phyloP scores from a whole-genome alignment of 2,113 vertebrate species.

The Etheostoma spectabile region DNA sequence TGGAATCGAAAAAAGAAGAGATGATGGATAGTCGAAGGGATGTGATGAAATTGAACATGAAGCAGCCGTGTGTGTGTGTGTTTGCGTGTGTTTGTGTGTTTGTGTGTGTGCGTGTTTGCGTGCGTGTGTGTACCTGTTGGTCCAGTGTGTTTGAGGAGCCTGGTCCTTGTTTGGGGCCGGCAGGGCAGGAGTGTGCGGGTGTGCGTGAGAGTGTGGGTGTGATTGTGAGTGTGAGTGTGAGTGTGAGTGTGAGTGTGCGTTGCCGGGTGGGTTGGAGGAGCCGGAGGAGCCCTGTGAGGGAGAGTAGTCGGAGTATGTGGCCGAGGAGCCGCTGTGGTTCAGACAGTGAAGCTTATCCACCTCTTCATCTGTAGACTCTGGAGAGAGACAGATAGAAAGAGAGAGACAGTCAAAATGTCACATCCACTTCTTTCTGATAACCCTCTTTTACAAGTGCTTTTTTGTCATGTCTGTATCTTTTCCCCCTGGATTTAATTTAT shows the following conservation, averaged over 20 bases:
- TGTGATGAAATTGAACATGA: constrained; percentile 37
- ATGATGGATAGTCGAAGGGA: constrained; percentile 37
- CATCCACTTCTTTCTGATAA: constrained; percentile 13
- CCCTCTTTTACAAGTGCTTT: not conserved
- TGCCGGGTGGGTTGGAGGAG: constrained; percentile 93
- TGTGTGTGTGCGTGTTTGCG: constrained; percentile 11
- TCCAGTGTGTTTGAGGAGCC: constrained; percentile 95
- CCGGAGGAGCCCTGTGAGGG: constrained; percentile 98
- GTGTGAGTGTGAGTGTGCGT: constrained; percentile 63
- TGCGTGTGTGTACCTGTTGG: constrained; percentile 89
- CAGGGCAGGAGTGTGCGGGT: constrained; percentile 84
- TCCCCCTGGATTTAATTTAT: not conserved
- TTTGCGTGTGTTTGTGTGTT: not conserved
- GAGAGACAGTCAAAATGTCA: constrained; percentile 47
- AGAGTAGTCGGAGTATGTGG: constrained; percentile 99
- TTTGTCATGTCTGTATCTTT: not conserved
- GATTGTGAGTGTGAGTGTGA: constrained; percentile 55
- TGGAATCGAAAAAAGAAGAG: constrained; percentile 24
- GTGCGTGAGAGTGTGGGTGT: constrained; percentile 23
- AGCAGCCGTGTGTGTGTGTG: constrained; percentile 6
- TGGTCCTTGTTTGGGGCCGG: constrained; percentile 92
- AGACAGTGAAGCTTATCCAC: constrained; percentile 98
- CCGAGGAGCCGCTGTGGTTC: constrained; percentile 99
- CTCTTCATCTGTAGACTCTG: constrained; percentile 98
- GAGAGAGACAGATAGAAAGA: constrained; percentile 30